A percentile compares a stretch with the other conserved stretches of the same genome.
phyloP scores from a whole-genome alignment of 2,888 invertebrate species.

The Rhorus exstirpatorius region DNA sequence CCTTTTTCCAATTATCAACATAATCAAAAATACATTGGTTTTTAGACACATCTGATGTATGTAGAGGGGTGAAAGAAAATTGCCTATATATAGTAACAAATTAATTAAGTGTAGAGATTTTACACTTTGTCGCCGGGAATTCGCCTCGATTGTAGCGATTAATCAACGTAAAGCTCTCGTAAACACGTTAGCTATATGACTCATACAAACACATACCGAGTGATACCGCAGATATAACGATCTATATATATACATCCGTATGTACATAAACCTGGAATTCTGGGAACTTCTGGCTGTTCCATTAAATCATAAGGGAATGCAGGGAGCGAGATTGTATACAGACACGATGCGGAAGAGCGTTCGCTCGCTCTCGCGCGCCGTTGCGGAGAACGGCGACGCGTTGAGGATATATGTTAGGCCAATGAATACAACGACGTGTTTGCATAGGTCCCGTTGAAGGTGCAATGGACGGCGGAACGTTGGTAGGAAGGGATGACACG shows the following conservation, averaged over 20 bases:
- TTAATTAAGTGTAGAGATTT: background rate
- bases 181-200: conserved; percentile 10
- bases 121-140: conserved; percentile 8
- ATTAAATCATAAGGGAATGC: conserved; percentile 77
- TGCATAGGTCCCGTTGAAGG: conserved; percentile 79
- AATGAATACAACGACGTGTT: conserved; percentile 81
- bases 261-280: conserved; percentile 46
- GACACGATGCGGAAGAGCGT: conserved; percentile 52
- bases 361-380: conserved; percentile 52
- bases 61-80: conserved; percentile 6
- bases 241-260: conserved; percentile 5
- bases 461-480: conserved; percentile 75
- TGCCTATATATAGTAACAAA: background rate
- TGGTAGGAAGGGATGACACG: conserved; percentile 61
- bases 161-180: conserved; percentile 10
- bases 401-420: conserved; percentile 69
- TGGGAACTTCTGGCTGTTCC: conserved; percentile 69
- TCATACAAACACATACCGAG: background rate
- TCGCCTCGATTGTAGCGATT: conserved; percentile 10
- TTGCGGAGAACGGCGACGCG: conserved; percentile 36
- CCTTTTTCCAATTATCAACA: too few relatives aligned
- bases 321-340: conserved; percentile 34
- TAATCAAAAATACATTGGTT: too few relatives aligned
- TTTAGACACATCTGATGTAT: too few relatives aligned
- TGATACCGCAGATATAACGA: conserved; percentile 18